Evolutionary conservation across 2,113 vertebrate genomes (phyloP), one percentile per base, ranked within the genome.

Genomic region (Colinus virginianus): DNA sequence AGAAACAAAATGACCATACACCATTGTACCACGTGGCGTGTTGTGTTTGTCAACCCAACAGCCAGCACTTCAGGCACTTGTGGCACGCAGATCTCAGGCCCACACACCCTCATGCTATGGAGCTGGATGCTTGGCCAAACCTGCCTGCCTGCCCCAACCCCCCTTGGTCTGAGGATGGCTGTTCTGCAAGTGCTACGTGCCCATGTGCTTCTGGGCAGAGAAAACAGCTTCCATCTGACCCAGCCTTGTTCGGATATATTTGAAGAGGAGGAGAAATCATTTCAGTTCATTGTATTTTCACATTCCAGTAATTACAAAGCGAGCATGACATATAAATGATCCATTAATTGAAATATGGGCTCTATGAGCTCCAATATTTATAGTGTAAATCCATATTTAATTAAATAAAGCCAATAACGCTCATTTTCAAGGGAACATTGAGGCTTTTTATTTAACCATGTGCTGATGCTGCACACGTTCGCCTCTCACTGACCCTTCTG

Each of bases 371-470:
- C 97, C 97, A 96, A 97, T 97, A 97, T 97, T 97, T 97, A 97
- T 97, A 95, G 95, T 91, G 96, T 97, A 97, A 98, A 98, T 97
- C 97, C 96, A 98, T 98, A 98, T 97, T 98, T 98, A 97, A 98
- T 98, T 98, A 98, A 97, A 97, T 97, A 97, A 97, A 96, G 93
- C 97, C 97, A 97, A 98, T 97, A 97, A 97, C 93, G 96, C 96
- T 97, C 97, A 97, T 97, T 97, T 98, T 96, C 97, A 79, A 95
- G 95, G 90, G 94, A 97, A 97, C 94, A 92, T 25, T 93, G 88
- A 93, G 88, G 92, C 87, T 88, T 97, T 97, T 96, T 96, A 95
- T 95, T 96, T 96, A 96, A 97, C 94, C 87, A 68, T 78, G 72
- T 74, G 88, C 91, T 92, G 96, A 78, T 55, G 77, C 82, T 62